Base-by-base conservation (phyloP, 2,113 vertebrate species). In the Grallaria varia region DNA sequence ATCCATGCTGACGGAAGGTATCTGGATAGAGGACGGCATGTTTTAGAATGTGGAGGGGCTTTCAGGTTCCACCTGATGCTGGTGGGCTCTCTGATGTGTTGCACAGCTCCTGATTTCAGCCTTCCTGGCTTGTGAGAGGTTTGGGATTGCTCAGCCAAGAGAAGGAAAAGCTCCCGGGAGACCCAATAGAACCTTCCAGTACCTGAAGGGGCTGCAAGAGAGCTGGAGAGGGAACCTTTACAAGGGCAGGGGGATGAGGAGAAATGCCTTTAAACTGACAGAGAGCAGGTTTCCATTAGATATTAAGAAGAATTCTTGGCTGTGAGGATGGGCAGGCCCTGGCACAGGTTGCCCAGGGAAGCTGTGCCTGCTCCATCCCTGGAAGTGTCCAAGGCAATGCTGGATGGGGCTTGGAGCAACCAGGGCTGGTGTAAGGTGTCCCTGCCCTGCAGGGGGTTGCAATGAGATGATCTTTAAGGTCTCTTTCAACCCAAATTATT, bases 341-440 rank as follows among this genome's bases (percentile, higher is more conserved):
- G 40, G 49, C 16, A 56, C 11, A 50, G 50, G 24, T 0, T 56
- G 4, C 11, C 35, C 50, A 58, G 50, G 25, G 25, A 14, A 64
- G 42, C 42, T 73, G 35, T 23, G 44, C 27, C 40, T 50, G 31
- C 18, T 14, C 35, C 49, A 47, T 30, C 49, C 42, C 1, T 73
- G 67, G 14, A 23, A 66, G 31, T 37, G 59, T 9, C 0, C 68
- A 50, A 42, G 31, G 35, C n/a, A 9, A 15, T n/a, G 28, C 0
- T 71, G 15, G 40, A n/a, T 0, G 0, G 30, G 13, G 8, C 5
- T 49, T 49, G 76, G 76, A 66, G 25, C 11, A 73, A 0, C 21
- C 35, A 31, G 42, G 25, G 25, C 5, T 0, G 2, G 11, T 19
- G 42, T 31, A 1, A 64, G 11, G 8, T 27, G 24, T 64, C 58